phyloP scores from a whole-genome alignment of 64 coral and sea anemone species.

The Dendronephthya gigantea region DNA sequence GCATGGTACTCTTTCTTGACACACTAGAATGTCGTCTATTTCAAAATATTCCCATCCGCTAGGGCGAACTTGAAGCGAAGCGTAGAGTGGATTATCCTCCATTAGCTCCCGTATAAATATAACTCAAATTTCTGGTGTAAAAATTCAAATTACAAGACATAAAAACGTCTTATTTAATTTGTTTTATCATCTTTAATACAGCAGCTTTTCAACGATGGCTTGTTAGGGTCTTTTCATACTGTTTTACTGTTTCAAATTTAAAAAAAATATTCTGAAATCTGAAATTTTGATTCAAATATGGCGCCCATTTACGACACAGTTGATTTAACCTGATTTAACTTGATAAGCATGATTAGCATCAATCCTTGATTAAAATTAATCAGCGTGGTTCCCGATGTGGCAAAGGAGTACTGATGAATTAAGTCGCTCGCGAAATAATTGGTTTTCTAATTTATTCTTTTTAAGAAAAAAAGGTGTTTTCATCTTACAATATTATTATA shows the following conservation, averaged over 20 bases:
- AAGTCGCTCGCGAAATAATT: too few relatives aligned
- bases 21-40: background rate
- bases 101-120: too few relatives aligned
- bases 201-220: background rate
- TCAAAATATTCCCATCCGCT: background rate
- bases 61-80: background rate
- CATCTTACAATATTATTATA: background rate
- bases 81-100: background rate
- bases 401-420: too few relatives aligned
- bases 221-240: background rate
- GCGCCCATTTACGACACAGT: background rate
- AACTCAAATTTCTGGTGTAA: background rate
- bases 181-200: background rate
- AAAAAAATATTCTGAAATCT: background rate
- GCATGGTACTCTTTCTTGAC: background rate
- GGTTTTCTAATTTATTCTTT: too few relatives aligned
- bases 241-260: background rate
- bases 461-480: background rate
- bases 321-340: background rate
- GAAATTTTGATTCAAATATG: background rate
- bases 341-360: background rate
- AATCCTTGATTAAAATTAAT: background rate
- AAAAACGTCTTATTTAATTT: background rate
- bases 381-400: too few relatives aligned
- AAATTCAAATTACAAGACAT: background rate